phyloP scores from a whole-genome alignment of 23 tunicate genomes.

The Ciona savignyi region DNA sequence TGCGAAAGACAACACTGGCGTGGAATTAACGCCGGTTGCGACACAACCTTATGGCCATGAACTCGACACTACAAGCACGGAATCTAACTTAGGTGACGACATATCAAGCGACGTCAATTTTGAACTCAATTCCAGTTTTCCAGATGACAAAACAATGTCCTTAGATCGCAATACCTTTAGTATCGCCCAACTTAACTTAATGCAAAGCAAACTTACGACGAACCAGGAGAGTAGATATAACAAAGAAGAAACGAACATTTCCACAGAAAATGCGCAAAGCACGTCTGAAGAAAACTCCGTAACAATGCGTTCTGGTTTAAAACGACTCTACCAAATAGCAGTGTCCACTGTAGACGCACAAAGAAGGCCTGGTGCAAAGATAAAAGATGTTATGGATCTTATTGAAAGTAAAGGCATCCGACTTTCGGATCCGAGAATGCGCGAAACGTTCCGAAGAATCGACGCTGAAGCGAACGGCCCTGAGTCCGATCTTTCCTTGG shows the following conservation, averaged over 20 bases:
- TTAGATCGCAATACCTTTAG: not conserved
- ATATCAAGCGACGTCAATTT: not conserved
- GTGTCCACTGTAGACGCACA: slow-evolving; percentile 16
- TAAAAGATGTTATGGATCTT: slow-evolving; percentile 37
- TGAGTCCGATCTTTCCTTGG: slow-evolving; percentile 25
- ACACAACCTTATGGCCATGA: not conserved
- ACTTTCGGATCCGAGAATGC: slow-evolving; percentile 46
- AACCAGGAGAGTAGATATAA: not conserved
- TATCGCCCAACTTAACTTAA: not conserved
- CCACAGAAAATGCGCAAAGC: not conserved
- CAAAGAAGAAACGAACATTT: not conserved
- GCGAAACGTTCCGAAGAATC: slow-evolving; percentile 26
- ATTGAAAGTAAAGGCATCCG: slow-evolving; percentile 55
- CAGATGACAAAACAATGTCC: not conserved
- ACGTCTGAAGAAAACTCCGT: slow-evolving; percentile 3
- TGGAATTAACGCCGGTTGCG: too few relatives aligned
- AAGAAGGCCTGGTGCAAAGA: slow-evolving; percentile 1
- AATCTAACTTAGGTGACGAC: not conserved
- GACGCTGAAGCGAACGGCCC: slow-evolving; percentile 25
- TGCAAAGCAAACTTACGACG: not conserved
- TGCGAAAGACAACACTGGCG: not conserved
- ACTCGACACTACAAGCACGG: not conserved
- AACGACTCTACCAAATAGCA: slow-evolving; percentile 36
- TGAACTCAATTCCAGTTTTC: not conserved
- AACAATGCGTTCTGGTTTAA: slow-evolving; percentile 20